Percentiles rank a stretch among this genome's conserved stretches.
Conservation (phyloP, 2,797 vertebrate species). For the Acridotheres tristis region DNA sequence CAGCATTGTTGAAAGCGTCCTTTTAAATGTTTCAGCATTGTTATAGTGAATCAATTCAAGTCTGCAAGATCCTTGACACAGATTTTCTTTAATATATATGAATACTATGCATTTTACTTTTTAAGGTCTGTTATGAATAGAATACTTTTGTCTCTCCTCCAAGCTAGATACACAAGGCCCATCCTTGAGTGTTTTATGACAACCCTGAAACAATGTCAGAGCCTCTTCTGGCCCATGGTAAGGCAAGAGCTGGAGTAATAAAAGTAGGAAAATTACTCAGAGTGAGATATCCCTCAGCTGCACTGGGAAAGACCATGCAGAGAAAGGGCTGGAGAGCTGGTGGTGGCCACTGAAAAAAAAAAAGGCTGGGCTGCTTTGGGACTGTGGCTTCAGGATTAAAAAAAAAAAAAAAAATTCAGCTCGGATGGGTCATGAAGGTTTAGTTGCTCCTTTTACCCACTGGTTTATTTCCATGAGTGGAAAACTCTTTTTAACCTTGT, state of each 20-base stretch:
- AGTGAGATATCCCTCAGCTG: neutral
- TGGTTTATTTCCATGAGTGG: neutral
- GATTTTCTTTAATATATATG: conserved; percentile 18
- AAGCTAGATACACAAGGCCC: neutral
- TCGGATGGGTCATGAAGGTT: neutral
- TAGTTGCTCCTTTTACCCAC: neutral
- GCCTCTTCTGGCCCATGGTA: neutral
- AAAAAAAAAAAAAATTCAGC: neutral
- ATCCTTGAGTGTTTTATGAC: neutral
- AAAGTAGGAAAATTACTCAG: neutral
- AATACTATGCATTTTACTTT: neutral
- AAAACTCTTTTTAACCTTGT: neutral
- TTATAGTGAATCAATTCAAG: neutral
- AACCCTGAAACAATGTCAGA: neutral
- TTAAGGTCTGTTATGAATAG: neutral
- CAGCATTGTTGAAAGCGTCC: neutral
- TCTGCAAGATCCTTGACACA: neutral
- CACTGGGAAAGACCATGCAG: neutral
- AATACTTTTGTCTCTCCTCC: neutral
- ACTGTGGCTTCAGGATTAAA: neutral
- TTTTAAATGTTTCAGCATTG: neutral
- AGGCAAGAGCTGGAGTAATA: neutral
- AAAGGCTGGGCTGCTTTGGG: neutral
- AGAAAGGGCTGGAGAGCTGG: neutral
- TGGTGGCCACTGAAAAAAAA: neutral